Evolutionary conservation across 2,888 invertebrate genomes (phyloP).

Genomic region (Actias luna): DNA sequence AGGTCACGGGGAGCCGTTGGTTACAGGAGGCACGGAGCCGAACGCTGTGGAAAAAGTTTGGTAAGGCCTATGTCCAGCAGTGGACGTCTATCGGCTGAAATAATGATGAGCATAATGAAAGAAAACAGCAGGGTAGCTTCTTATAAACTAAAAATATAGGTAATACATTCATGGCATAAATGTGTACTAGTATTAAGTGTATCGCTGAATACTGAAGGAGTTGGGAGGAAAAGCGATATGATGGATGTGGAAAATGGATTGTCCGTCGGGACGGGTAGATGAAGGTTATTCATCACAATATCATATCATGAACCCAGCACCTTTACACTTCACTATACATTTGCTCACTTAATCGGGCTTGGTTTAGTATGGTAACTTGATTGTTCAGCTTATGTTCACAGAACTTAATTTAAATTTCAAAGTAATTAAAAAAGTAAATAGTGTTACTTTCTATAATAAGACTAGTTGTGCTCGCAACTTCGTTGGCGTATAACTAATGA

Average conservation of each 20-base stretch:
- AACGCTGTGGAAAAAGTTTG: too few relatives aligned
- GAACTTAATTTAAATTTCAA: too few relatives aligned
- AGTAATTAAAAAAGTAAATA: too few relatives aligned
- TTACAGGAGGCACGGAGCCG: too few relatives aligned
- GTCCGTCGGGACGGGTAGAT: conserved; percentile 34
- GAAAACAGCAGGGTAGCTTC: background rate
- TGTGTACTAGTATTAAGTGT: conserved; percentile 5
- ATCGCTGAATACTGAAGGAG: conserved; percentile 5
- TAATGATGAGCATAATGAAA: too few relatives aligned
- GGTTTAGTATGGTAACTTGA: background rate
- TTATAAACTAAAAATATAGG: background rate
- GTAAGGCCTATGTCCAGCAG: too few relatives aligned
- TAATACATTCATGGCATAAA: background rate
- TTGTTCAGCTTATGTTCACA: too few relatives aligned
- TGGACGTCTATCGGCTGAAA: too few relatives aligned
- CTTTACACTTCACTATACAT: conserved; percentile 2
- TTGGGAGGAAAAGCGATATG: conserved; percentile 29
- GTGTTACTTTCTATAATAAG: too few relatives aligned
- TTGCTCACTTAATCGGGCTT: conserved; percentile 5
- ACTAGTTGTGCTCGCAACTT: too few relatives aligned
- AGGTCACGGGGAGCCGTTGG: too few relatives aligned
- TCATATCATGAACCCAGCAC: conserved; percentile 1
- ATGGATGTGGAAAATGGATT: conserved; percentile 41
- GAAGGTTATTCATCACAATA: conserved; percentile 45
- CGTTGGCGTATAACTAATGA: too few relatives aligned